Conservation (phyloP, 2,113 vertebrate species). For the Paradoxurus hermaphroditus region DNA sequence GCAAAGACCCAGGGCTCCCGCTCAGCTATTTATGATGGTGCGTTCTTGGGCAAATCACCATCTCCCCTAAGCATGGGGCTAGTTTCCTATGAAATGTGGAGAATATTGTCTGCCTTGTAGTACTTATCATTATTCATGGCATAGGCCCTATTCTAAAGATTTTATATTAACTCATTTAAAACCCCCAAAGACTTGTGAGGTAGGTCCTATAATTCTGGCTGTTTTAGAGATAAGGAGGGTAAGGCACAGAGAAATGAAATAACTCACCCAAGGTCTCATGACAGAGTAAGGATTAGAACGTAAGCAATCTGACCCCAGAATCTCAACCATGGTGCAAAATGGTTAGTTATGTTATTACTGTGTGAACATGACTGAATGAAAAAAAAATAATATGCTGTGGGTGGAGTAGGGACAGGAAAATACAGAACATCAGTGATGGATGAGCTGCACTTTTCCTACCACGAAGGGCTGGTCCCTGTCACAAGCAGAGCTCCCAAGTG, state of each 20-base stretch:
- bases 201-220: background rate
- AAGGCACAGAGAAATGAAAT: background rate
- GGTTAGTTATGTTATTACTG: background rate
- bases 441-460: background rate
- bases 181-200: background rate
- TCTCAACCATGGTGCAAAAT: background rate
- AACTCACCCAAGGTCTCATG: background rate
- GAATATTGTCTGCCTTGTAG: background rate
- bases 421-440: background rate
- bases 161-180: background rate
- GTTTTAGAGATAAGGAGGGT: background rate
- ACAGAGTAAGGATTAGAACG: background rate
- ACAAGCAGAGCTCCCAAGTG: background rate
- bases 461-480: background rate
- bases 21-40: background rate
- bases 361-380: background rate
- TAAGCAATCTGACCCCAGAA: background rate
- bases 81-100: background rate
- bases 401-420: background rate
- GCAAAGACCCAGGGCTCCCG: background rate
- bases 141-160: background rate
- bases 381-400: background rate
- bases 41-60: rapidly evolving
- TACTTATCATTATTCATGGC: background rate
- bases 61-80: background rate